phyloP scores from a whole-genome alignment of 2,888 invertebrate species.

The Drosophila histrio region DNA sequence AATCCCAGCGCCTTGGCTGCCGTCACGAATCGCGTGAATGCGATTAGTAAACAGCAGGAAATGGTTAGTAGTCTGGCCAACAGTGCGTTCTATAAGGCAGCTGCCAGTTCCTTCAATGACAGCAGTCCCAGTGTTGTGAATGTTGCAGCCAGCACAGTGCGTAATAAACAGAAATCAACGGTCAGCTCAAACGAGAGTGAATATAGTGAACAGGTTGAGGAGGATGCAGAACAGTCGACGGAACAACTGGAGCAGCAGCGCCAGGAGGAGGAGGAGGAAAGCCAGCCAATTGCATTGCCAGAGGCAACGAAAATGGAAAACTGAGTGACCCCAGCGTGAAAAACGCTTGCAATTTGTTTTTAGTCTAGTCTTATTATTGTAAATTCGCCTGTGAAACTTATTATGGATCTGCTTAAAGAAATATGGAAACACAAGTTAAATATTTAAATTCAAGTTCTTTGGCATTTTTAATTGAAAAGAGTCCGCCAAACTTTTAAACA shows the following conservation, averaged over 20 bases:
- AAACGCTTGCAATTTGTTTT: conserved; percentile 22
- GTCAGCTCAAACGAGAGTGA: background rate
- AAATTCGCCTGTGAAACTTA: conserved; percentile 21
- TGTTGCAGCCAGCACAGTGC: background rate
- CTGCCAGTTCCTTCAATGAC: conserved; percentile 29
- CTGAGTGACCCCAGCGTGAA: conserved; percentile 9
- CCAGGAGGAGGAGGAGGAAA: conserved; percentile 35
- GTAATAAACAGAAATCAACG: background rate
- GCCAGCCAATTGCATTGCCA: background rate
- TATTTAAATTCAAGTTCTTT: background rate
- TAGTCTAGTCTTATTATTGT: conserved; percentile 19
- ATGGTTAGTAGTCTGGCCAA: conserved; percentile 32
- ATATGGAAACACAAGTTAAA: background rate
- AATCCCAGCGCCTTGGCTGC: conserved; percentile 55
- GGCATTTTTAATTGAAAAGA: conserved; percentile 2
- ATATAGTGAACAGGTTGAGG: background rate
- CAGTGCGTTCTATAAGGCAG: conserved; percentile 50
- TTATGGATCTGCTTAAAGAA: background rate
- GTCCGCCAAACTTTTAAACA: background rate
- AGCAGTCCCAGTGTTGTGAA: conserved; percentile 35
- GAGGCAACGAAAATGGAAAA: conserved; percentile 23
- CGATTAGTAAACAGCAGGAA: conserved; percentile 38
- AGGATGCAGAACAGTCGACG: conserved; percentile 8
- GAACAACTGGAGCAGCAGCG: conserved; percentile 31
- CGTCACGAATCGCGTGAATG: conserved; percentile 53